These are phyloP conservation scores for Arnoldichthys spilopterus DNA, from an alignment of 2,797 vertebrate genomes.

Conservation along the genomic window DNA sequence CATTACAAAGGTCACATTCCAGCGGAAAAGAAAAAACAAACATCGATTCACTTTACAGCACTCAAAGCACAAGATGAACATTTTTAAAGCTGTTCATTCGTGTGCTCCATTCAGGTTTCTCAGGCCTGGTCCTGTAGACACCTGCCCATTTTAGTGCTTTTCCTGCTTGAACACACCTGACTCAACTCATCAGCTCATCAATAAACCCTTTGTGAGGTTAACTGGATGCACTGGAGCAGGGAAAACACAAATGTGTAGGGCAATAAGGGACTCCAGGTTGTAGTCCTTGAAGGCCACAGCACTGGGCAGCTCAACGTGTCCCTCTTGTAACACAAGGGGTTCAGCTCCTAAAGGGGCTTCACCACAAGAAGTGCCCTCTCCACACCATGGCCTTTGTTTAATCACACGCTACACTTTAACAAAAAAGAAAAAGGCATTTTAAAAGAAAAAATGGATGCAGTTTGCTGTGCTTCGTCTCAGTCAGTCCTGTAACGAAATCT, in stretches of 20 bases:
- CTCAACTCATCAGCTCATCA: not conserved
- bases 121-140: not conserved
- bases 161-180: conserved; percentile 7
- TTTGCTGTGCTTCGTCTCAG: conserved; percentile 69
- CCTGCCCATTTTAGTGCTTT: not conserved
- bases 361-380: not conserved
- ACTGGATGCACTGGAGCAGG: not conserved
- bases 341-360: not conserved
- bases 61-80: conserved; percentile 14
- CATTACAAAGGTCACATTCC: conserved; percentile 82
- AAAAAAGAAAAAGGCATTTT: conserved; percentile 79
- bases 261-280: not conserved
- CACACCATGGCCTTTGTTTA: not conserved
- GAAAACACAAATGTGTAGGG: not conserved
- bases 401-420: conserved; percentile 73
- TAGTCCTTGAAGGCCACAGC: not conserved
- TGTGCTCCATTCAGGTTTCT: conserved; percentile 11
- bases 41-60: conserved; percentile 40
- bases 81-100: not conserved
- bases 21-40: conserved; percentile 44
- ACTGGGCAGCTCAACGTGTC: not conserved
- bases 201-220: not conserved
- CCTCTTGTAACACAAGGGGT: not conserved
- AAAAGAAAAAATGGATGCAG: conserved; percentile 50
- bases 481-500: conserved; percentile 80